Evolutionary conservation across 2,113 vertebrate species (phyloP), one percentile per base, ranked within the genome.

Genomic region (Vicugna pacos): DNA sequence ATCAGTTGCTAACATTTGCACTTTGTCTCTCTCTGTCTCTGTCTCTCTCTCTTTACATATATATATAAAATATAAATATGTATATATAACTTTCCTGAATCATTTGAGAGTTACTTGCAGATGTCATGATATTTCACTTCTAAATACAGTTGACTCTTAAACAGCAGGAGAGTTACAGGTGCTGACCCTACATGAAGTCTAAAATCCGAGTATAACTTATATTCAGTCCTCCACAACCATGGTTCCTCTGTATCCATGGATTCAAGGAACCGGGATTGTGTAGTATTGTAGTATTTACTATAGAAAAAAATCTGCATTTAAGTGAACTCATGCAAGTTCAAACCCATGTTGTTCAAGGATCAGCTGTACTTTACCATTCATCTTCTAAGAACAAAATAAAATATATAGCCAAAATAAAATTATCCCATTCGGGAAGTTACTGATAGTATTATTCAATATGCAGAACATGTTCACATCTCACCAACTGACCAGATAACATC

Each of bases 81-180:
- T 42, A 42, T 42, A 42, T 42, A 42, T 42, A 52, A 90, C 83
- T 48, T 88, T 91, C 20, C 77, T 64, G 42, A 85, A 50, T 2
- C 1, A 82, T 89, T 92, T 93, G 32, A 79, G 35, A 89, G 26
- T 89, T 93, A 72, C 58, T 89, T 91, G 20, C 15, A 91, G 54
- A 73, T 64, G 50, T 72, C 70, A 69, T 69, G 56, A 80, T 86
- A 69, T 8, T 93, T 85, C 50, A 52, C 38, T 69, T 75, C 14
- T 73, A 87, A 65, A 91, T 69, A 22, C 76, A 35, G 52, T 56
- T 35, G 54, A 56, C 32, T 20, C 22, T 56, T 79, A 32, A 56
- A 79, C 13, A 79, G 56, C 76, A 79, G 52, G 52, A 32, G 4
- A n/a, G 1, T 56, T 79, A 79, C 20, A 7, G 76, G n/a, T 20